Evolutionary conservation across 1,140 invertebrate genomes (phyloP).

Genomic region (Dendrolimus punctatus): DNA sequence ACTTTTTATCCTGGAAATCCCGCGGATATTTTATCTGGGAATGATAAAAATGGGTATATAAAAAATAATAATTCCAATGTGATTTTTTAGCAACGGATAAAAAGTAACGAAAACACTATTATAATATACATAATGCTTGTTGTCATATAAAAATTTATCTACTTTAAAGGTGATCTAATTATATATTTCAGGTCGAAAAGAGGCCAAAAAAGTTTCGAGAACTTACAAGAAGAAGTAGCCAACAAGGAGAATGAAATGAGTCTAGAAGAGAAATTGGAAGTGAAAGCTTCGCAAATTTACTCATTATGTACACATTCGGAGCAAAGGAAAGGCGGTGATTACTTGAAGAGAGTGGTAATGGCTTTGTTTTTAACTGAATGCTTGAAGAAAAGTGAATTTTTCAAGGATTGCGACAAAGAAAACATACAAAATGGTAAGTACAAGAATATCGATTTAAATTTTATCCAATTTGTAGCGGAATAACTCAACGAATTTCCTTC

Average conservation of each 20-base stretch:
- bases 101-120: too few species aligned
- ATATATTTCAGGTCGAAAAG: conserved; percentile 23
- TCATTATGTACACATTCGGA: conserved; percentile 80
- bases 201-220: conserved; percentile 35
- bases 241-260: conserved; percentile 36
- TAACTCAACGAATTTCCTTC: too few species aligned
- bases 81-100: too few species aligned
- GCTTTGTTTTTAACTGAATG: conserved; percentile 84
- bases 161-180: too few species aligned
- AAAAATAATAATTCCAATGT: too few species aligned
- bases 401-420: conserved; percentile 47
- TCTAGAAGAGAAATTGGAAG: conserved; percentile 41
- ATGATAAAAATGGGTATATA: too few species aligned
- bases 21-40: too few species aligned
- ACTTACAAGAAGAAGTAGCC: conserved; percentile 21
- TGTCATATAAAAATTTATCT: too few species aligned
- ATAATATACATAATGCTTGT: too few species aligned
- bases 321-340: conserved; percentile 78
- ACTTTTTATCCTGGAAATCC: too few species aligned
- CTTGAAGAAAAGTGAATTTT: conserved; percentile 76
- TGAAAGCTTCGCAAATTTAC: conserved; percentile 69
- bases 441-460: not conserved
- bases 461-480: not conserved
- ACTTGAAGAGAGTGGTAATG: conserved; percentile 84
- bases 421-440: conserved; percentile 31